Percentiles rank a stretch among this genome's conserved stretches.
Evolutionary conservation across 2,888 invertebrate genomes (phyloP).

Genomic region (Caenorhabditis uteleia): DNA sequence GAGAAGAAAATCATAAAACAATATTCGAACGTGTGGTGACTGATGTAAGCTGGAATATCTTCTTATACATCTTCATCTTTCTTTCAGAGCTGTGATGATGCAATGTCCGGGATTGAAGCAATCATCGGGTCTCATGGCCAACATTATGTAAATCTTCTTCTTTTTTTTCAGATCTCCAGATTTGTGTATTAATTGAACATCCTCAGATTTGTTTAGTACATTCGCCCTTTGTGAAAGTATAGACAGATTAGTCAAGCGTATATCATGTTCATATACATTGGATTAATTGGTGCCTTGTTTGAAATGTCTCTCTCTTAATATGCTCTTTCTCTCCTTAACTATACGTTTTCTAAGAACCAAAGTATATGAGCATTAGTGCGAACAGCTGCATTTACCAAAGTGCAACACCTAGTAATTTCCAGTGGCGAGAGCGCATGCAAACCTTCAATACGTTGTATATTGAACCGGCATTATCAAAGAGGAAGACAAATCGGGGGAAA

Average conservation of each 20-base stretch:
- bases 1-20: constrained; percentile 41
- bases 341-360: too few species aligned
- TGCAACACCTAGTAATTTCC: too few species aligned
- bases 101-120: constrained; percentile 65
- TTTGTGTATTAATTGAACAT: background rate
- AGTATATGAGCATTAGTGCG: too few species aligned
- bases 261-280: background rate
- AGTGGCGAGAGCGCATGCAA: constrained; percentile 29
- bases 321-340: too few species aligned
- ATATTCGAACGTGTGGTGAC: constrained; percentile 46
- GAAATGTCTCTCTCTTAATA: too few species aligned
- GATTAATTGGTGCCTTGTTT: too few species aligned
- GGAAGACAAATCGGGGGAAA: constrained; percentile 21
- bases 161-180: background rate
- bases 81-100: constrained; percentile 58
- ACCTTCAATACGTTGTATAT: constrained; percentile 30
- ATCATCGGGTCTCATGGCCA: constrained; percentile 58
- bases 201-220: background rate
- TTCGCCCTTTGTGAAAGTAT: background rate
- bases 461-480: constrained; percentile 26
- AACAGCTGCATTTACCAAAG: too few species aligned
- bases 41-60: constrained; percentile 42
- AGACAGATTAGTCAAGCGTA: background rate
- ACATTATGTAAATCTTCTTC: constrained; percentile 40
- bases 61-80: background rate